Base-by-base conservation (phyloP, 2,888 invertebrate genomes). In the Barypeithes pellucidus region DNA sequence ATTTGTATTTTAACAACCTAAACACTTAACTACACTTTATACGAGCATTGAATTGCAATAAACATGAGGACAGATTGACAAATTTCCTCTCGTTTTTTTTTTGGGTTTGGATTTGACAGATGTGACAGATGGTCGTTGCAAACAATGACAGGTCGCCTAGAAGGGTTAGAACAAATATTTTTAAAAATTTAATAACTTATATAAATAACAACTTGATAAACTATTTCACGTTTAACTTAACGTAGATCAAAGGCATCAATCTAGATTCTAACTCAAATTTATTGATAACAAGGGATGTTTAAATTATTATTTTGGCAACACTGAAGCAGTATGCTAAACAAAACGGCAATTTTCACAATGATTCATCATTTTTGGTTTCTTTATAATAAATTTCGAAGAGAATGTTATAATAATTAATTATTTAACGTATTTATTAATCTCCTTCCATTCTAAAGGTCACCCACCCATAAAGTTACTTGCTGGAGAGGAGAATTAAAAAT, bases 1-100 rank as follows among this genome's bases (percentile, higher is more conserved):
- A 22, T 47, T 36, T 20, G 22, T n/a, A 11, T 47, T 60, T 60
- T 24, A n/a, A 18, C 36, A 43, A 11, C 8, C 18, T 33, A 45
- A 63, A 47, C 36, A 36, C 29, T 36, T 33, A 47, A 33, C 36
- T 66, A 45, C 59, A 43, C 36, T 33, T 45, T 59, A 36, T 20
- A 59, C 57, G 45, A 29, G 29, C 41, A 14, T 3, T 22, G 62
- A 70, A 29, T 18, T 63, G 20, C 65, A 45, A 63, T 65, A 63
- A 70, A 70, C 70, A 70, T 70, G 70, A 67, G 59, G 47, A 43
- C 67, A 67, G 45, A 67, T 67, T 67, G 67, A 59, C 33, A 45
- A 67, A 63, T 36, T 63, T 62, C 12, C 33, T 50, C 24, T 43
- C 22, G 24, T 50, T 36, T 50, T 63, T 62, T 45, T 45, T 61